Conservation (phyloP, 2,797 vertebrate genomes). For the Rhodeus uyekii region DNA sequence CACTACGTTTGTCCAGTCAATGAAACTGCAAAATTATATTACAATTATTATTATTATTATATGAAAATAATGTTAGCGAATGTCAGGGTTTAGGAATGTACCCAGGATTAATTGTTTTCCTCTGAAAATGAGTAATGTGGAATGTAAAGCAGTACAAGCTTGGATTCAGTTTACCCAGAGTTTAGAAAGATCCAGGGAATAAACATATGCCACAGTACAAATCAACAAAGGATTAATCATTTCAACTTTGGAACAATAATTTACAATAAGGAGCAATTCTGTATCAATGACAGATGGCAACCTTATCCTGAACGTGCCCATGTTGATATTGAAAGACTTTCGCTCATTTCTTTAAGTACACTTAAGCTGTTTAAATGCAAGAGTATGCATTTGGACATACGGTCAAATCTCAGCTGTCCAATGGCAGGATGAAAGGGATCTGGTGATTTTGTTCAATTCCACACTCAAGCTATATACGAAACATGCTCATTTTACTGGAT, state of each 20-base stretch:
- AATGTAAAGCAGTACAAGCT: no score
- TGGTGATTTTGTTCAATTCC: background rate
- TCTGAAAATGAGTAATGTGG: no score
- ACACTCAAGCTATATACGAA: no score
- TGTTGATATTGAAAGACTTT: background rate
- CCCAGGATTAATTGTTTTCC: no score
- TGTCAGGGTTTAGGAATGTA: no score
- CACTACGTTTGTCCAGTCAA: no score
- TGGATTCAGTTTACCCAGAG: background rate
- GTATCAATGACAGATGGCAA: background rate
- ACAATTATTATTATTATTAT: no score
- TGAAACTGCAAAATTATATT: no score
- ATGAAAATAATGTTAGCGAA: no score
- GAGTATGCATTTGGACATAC: background rate
- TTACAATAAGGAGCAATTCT: no score
- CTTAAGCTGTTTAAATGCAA: background rate
- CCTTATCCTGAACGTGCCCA: background rate
- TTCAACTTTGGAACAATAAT: background rate
- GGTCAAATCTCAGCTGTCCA: background rate
- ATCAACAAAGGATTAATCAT: background rate
- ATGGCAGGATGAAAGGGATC: background rate
- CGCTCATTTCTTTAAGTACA: background rate
- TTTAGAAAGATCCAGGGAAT: background rate
- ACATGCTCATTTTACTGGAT: no score
- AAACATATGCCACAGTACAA: background rate